phyloP scores from a whole-genome alignment of 92 coral and sea anemone genomes.

The Muricea muricata region DNA sequence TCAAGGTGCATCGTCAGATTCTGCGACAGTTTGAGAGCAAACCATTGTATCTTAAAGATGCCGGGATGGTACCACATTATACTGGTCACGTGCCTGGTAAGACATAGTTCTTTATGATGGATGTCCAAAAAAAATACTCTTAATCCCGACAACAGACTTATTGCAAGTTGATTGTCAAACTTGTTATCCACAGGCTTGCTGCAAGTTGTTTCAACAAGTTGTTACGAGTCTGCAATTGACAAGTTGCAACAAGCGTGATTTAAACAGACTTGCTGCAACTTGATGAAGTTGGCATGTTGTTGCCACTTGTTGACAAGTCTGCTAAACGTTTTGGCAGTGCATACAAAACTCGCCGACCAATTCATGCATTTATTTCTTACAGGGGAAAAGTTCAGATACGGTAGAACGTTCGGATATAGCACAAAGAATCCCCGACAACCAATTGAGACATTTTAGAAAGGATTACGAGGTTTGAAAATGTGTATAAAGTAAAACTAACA shows the following conservation, averaged over 20 bases:
- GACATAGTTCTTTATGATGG: no score
- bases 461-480: not conserved
- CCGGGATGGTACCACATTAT: constrained; percentile 95
- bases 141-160: no score
- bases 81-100: constrained; percentile 99
- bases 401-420: constrained; percentile 95
- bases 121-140: no score
- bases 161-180: no score
- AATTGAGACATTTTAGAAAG: constrained; percentile 58
- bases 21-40: constrained; percentile 76
- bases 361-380: not conserved
- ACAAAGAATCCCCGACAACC: constrained; percentile 80
- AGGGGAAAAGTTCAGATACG: constrained; percentile 98
- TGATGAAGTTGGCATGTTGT: no score
- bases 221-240: no score
- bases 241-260: no score
- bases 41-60: constrained; percentile 75
- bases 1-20: constrained; percentile 76
- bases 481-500: not conserved
- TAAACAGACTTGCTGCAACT: no score
- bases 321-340: not conserved
- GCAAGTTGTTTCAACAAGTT: no score
- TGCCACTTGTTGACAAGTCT: no score
- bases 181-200: no score
- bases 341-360: no score